phyloP scores from a whole-genome alignment of 2,797 vertebrate genomes.

The Cynopterus sphinx region DNA sequence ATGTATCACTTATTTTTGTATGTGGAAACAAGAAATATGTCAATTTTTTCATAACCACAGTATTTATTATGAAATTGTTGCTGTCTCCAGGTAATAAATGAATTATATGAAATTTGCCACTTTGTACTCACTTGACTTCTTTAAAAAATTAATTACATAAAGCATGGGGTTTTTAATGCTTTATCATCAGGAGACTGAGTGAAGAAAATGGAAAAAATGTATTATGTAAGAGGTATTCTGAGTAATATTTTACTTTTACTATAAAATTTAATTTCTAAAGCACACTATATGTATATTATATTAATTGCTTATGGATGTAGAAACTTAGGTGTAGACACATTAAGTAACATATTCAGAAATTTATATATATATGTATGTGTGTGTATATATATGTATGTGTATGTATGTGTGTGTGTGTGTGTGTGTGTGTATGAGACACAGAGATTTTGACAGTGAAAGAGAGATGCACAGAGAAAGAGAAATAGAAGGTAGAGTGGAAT shows the following conservation, averaged over 20 bases:
- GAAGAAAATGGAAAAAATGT: background rate
- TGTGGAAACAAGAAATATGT: background rate
- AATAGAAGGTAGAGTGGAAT: background rate
- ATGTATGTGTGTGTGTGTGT: too few species aligned
- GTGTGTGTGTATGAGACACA: too few species aligned
- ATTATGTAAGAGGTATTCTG: background rate
- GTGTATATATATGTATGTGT: background rate
- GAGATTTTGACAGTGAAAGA: background rate
- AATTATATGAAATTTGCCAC: background rate
- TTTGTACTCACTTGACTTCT: background rate
- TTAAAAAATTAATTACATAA: conserved; percentile 16
- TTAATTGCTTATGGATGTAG: background rate
- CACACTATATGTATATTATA: background rate
- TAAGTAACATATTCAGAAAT: background rate
- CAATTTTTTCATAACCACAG: background rate
- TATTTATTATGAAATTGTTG: background rate
- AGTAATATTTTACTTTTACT: background rate
- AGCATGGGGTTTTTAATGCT: background rate
- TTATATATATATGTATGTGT: background rate
- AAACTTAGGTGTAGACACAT: background rate
- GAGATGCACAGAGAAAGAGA: background rate
- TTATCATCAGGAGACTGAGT: background rate
- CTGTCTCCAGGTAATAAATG: background rate
- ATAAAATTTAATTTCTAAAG: conserved; percentile 20
- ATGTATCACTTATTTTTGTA: background rate